phyloP scores from a whole-genome alignment of 2,113 vertebrate species.

The Amblyornis subalaris region DNA sequence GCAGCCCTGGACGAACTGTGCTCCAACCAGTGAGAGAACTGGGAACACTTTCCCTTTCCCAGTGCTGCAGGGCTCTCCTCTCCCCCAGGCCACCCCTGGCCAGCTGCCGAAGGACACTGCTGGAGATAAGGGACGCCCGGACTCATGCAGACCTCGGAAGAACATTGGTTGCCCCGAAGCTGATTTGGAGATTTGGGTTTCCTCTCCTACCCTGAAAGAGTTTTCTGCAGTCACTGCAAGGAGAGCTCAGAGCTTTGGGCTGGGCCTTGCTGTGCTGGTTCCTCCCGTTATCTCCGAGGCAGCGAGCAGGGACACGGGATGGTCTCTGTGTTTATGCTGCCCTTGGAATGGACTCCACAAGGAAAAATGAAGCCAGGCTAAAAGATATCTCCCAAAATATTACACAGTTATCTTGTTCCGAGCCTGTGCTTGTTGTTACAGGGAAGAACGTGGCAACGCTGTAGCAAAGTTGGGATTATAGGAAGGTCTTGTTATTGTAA shows the following conservation, averaged over 20 bases:
- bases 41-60: neutral
- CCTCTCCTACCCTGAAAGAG: neutral
- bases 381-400: neutral
- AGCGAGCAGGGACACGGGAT: neutral
- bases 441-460: neutral
- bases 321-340: neutral
- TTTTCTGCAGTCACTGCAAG: neutral
- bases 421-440: neutral
- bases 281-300: fast-evolving
- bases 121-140: fast-evolving
- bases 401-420: neutral
- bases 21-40: neutral
- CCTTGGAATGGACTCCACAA: neutral
- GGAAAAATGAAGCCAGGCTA: neutral
- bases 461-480: neutral
- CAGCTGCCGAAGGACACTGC: fast-evolving
- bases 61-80: neutral
- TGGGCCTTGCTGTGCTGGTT: neutral
- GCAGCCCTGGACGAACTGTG: neutral
- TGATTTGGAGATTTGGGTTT: neutral
- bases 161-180: fast-evolving
- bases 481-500: neutral
- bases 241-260: neutral
- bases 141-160: fast-evolving
- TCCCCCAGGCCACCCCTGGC: fast-evolving